These are phyloP conservation scores for Rhinopithecus roxellana DNA, from an alignment of 2,113 vertebrate species.

Conservation along the genomic window DNA sequence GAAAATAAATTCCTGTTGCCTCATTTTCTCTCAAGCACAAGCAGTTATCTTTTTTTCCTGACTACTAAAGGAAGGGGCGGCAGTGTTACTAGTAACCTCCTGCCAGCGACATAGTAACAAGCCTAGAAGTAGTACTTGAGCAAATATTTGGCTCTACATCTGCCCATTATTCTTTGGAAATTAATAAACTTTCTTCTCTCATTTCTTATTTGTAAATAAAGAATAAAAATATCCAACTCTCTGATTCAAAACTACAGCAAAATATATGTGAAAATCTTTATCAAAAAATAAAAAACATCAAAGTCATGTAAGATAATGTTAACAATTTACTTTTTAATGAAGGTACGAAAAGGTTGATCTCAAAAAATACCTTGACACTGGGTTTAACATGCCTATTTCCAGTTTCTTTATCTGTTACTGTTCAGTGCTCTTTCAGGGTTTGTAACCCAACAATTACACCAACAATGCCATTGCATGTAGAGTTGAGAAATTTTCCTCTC, in stretches of 20 bases:
- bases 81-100: background rate
- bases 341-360: background rate
- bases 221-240: background rate
- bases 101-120: background rate
- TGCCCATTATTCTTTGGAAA: background rate
- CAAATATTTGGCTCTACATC: background rate
- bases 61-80: background rate
- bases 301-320: background rate
- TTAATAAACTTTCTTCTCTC: background rate
- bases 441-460: background rate
- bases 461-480: too few relatives aligned
- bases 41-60: background rate
- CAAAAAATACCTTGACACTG: background rate
- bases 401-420: background rate
- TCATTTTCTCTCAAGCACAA: background rate
- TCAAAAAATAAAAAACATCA: background rate
- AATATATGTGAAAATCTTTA: background rate
- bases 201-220: conserved; percentile 4
- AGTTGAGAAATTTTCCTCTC: background rate
- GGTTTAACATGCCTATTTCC: background rate
- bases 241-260: background rate
- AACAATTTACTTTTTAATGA: background rate
- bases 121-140: background rate
- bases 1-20: background rate
- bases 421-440: background rate